Evolutionary conservation across 1,140 invertebrate species (phyloP).

Genomic region (Megalopta genalis): DNA sequence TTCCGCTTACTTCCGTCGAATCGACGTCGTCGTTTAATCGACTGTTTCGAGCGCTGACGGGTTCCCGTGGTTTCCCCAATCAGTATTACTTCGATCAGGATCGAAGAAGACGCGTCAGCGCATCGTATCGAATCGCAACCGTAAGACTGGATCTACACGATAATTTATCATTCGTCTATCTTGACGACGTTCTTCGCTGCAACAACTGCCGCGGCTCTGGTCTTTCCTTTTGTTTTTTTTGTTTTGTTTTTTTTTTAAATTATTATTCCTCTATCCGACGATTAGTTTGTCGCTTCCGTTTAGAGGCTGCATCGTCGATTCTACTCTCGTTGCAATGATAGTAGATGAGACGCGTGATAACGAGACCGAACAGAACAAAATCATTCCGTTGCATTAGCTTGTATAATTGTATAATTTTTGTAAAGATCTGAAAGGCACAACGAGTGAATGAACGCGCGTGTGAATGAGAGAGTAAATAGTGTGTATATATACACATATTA

Average conservation of each 20-base stretch:
- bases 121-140: conserved; percentile 23
- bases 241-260: neutral
- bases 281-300: conserved; percentile 35
- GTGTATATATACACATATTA: conserved; percentile 54
- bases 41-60: neutral
- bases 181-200: neutral
- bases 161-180: neutral
- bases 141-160: conserved; percentile 32
- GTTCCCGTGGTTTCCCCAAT: conserved; percentile 7
- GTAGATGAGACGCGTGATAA: conserved; percentile 15
- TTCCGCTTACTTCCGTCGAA: neutral
- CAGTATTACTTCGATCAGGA: conserved; percentile 35
- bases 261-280: neutral
- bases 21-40: neutral
- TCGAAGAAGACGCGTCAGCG: neutral
- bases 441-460: conserved; percentile 24
- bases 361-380: conserved; percentile 40
- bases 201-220: neutral
- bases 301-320: conserved; percentile 42
- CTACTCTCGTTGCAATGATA: conserved; percentile 1
- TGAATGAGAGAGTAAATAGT: conserved; percentile 30
- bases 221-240: neutral
- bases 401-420: conserved; percentile 61
- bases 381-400: conserved; percentile 68
- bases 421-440: conserved; percentile 31